Conservation (phyloP, 2,797 vertebrate species). For the Cichlasoma orientale region DNA sequence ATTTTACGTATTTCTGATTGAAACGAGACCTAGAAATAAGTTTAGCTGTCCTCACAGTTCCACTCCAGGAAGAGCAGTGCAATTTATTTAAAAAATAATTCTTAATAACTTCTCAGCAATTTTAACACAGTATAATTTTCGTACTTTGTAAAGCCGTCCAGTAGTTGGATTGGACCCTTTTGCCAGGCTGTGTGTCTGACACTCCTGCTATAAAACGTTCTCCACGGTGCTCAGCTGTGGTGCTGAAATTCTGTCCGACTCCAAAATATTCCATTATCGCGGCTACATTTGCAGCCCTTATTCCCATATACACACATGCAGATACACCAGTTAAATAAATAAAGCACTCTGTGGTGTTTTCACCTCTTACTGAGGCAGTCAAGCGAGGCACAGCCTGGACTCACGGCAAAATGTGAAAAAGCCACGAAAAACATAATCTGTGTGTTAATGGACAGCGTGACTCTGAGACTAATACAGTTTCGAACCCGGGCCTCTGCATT, state of each 20-base stretch:
- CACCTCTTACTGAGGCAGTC: constrained; percentile 2
- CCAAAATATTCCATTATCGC: constrained; percentile 2
- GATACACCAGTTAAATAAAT: not conserved
- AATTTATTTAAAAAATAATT: not conserved
- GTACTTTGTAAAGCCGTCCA: not conserved
- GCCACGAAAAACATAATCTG: no score
- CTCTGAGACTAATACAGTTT: no score
- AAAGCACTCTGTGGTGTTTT: constrained; percentile 3
- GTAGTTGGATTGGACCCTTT: not conserved
- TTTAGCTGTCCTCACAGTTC: not conserved
- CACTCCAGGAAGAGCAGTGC: not conserved
- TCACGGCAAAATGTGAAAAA: not conserved
- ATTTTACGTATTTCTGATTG: not conserved
- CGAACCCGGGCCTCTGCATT: no score
- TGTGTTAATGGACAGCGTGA: no score
- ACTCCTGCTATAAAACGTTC: not conserved
- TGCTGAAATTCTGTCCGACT: constrained; percentile 20
- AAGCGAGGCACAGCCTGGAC: not conserved
- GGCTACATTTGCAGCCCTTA: constrained; percentile 9
- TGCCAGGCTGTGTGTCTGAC: not conserved
- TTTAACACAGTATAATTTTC: not conserved
- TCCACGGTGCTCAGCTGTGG: not conserved
- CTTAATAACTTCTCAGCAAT: not conserved
- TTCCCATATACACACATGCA: not conserved
- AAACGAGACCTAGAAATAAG: not conserved